Conservation (phyloP, 2,888 invertebrate species). For the Hypomecis atomaria region DNA sequence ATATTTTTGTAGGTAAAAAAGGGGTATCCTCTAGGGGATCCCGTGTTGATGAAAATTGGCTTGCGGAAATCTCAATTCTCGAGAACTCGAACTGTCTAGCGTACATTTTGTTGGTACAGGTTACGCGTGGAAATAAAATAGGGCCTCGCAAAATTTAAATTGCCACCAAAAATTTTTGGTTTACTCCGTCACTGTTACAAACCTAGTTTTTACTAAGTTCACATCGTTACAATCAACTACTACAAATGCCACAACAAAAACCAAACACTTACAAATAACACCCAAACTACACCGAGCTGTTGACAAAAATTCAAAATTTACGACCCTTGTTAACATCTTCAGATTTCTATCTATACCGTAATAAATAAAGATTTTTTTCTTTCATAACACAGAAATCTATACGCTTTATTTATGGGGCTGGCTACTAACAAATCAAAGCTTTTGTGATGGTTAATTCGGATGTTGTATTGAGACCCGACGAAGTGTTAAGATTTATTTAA, state of each 20-base stretch:
- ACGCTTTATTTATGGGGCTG: slow-evolving; percentile 65
- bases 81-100: too few species aligned
- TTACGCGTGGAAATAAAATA: too few species aligned
- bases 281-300: slow-evolving; percentile 26
- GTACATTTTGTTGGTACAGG: too few species aligned
- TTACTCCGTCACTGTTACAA: too few species aligned
- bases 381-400: slow-evolving; percentile 48
- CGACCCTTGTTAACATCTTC: slow-evolving; percentile 36
- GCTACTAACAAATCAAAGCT: slow-evolving; percentile 74
- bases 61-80: too few species aligned
- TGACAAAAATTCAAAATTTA: slow-evolving; percentile 47
- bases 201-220: background rate
- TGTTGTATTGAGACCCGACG: slow-evolving; percentile 64
- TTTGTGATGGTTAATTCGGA: slow-evolving; percentile 58
- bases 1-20: too few species aligned
- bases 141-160: too few species aligned
- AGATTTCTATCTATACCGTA: slow-evolving; percentile 62
- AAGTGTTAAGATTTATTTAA: slow-evolving; percentile 72
- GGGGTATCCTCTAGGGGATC: too few species aligned
- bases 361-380: slow-evolving; percentile 73
- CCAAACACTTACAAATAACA: slow-evolving; percentile 14
- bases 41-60: too few species aligned
- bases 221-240: background rate
- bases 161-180: too few species aligned
- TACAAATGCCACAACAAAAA: slow-evolving; percentile 15